Evolutionary conservation across 2,888 invertebrate species (phyloP), one percentile per base, ranked within the genome.

Genomic region (Limnephilus rhombicus): DNA sequence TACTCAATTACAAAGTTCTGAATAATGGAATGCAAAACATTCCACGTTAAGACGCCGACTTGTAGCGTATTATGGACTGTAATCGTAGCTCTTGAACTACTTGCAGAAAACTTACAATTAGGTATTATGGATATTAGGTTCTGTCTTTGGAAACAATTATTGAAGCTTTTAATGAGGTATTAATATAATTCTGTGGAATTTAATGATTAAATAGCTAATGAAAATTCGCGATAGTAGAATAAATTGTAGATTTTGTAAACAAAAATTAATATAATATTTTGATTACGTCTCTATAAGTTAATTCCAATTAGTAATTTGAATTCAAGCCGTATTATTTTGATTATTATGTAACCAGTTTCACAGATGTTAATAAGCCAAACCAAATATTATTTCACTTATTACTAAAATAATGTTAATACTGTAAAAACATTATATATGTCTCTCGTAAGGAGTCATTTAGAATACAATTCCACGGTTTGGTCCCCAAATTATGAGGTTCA

Each of bases 21-120:
- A 86, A 86, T 86, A 86, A 86, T 45, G 86, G 86, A 86, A 45
- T 86, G 86, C 86, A 86, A 86, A 86, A 86, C 49, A 45, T 45
- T 85, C n/a, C 86, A 86, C n/a, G 34, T 12, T 24, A 68, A 68
- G 68, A 68, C 24, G 24, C 68, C 24, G 9, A 24, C 2, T 68
- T 68, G 68, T 68, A 68, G 68, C 68, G 68, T 68, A 9, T 68
- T 68, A 68, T 24, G n/a, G 24, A 68, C 68, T 68, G 68, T 68
- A 24, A 68, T n/a, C 68, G 68, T 68, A 7, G 68, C 68, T 24
- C 53, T 24, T 68, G 68, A 24, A 68, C 24, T 68, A 68, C 68
- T 68, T 68, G 9, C 68, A 68, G 68, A 9, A 68, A 68, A 68
- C 24, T 68, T 24, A n/a, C 68, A 68, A 68, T 68, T n/a, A 68